Evolutionary conservation across 2,113 vertebrate genomes (phyloP).

Genomic region (Peromyscus polionotus): DNA sequence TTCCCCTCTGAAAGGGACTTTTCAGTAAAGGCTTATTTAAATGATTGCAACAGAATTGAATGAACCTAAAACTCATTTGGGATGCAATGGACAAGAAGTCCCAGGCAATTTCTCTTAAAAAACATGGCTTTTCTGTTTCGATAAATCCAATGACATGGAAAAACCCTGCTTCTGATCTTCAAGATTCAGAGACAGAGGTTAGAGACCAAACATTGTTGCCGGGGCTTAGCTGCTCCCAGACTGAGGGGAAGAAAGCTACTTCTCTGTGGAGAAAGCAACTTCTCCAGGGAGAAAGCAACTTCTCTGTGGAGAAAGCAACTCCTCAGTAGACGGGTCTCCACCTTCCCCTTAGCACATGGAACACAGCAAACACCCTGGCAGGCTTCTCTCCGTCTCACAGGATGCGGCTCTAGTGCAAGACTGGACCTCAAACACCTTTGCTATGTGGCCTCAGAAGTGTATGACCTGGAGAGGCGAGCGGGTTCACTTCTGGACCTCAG

Average conservation of each 20-base stretch:
- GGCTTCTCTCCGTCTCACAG: neutral
- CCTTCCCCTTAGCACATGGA: no score
- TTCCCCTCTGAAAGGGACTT: neutral
- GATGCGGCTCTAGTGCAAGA: rapidly evolving
- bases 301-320: no score
- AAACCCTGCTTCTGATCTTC: neutral
- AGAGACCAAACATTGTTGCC: neutral
- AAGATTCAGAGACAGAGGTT: neutral
- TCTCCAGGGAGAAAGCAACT: no score
- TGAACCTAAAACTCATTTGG: neutral
- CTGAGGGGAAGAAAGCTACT: rapidly evolving
- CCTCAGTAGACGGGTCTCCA: neutral
- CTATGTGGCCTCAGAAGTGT: neutral
- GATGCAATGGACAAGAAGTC: neutral
- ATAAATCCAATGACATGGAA: neutral
- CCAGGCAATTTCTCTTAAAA: neutral
- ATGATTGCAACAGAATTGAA: neutral
- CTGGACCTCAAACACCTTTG: neutral
- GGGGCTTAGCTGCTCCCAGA: neutral
- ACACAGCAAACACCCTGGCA: neutral
- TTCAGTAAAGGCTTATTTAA: neutral
- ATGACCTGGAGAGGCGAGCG: neutral
- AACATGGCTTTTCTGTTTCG: neutral
- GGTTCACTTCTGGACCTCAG: neutral
- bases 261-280: no score